Evolutionary conservation across 30 jellyfish, hydroid and myxozoan genomes (phyloP), one percentile per base, ranked within the genome.

Genomic region (Aurelia sp.): DNA sequence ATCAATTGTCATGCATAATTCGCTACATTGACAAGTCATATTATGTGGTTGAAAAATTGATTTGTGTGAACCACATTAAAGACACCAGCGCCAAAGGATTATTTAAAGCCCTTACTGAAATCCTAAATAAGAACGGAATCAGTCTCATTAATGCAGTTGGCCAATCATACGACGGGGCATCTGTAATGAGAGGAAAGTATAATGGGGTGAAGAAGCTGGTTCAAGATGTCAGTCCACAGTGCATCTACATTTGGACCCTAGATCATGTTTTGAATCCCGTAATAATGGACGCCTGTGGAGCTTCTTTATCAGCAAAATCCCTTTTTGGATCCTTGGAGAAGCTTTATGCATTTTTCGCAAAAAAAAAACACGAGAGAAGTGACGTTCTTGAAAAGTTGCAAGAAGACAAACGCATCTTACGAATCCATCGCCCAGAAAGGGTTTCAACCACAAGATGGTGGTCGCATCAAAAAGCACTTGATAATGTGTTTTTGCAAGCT

Each of bases 361-460:
- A 6, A 1, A 7, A 82, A 44, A 3, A 52, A 2, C n/a, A n/a
- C n/a, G 20, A 74, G 41, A 48, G 86, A 74, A 74, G 74, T 53
- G 74, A 74, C 41, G 44, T 74, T 4, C 86, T 74, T 31, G 80
- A 53, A n/a, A 51, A 74, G 7, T 12, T 19, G 73, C 74, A 41
- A 53, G 20, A 74, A 24, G 20, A 27, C 2, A 2, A 3, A 11
- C 3, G 31, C 65, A 71, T 71, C 3, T 2, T 3, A 5, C 66
- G 4, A 22, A 58, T 77, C 31, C 78, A 77, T 61, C 64, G 78
- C 3, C 78, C 81, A 4, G 65, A 77, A 61, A 77, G 78, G 19
- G 88, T 77, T 6, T 77, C 88, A 3, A 61, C 88, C 3, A 77
- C 81, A 4, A 61, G 88, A 77, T 77, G 78, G 82, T 77, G 82